Base-by-base conservation (phyloP, 92 coral and sea anemone genomes). In the Porites evermanni region DNA sequence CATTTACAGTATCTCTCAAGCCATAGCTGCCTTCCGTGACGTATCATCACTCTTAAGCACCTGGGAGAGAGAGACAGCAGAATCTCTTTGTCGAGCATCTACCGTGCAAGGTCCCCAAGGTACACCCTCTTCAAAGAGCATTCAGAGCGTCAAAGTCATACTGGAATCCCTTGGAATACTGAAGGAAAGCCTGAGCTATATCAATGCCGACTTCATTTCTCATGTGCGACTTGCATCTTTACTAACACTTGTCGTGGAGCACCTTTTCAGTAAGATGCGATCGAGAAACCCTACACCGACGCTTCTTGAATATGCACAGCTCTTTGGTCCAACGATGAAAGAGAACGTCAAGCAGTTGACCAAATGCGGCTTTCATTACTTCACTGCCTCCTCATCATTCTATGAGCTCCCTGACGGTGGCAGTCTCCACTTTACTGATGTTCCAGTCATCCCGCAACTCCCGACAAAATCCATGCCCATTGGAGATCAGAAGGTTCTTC, bases 31-130 rank as follows among this genome's bases (percentile, higher is more conserved):
- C 66, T 84, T 84, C 44, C 81, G 88, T 73, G 88, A 47, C 24
- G 88, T 73, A 24, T 73, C 77, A 50, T 73, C 77, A 12, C 20
- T 24, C 70, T 77, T 77, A 32, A 77, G 18, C 68, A 65, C 29
- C 59, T 83, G 88, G 91, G 84, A 82, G 84, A 83, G 83, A 18
- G 64, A 88, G 53, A 51, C 74, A 9, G 66, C 67, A 56, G 79
- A 88, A 24, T 76, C 70, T 11, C 78, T 77, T 32, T 79, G 91
- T 68, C 76, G 79, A 65, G 58, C 87, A n/a, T 56, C 68, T 24
- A 72, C 70, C 20, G 69, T 79, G 61, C 91, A 88, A 68, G 91
- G 91, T 14, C 88, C 89, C 26, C 80, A 89, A 32, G 92, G 92
- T 17, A 84, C 66, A 44, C 68, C 84, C 58, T 84, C 88, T 21